Conservation (phyloP, 2,113 vertebrate species). For the Myotis davidii region DNA sequence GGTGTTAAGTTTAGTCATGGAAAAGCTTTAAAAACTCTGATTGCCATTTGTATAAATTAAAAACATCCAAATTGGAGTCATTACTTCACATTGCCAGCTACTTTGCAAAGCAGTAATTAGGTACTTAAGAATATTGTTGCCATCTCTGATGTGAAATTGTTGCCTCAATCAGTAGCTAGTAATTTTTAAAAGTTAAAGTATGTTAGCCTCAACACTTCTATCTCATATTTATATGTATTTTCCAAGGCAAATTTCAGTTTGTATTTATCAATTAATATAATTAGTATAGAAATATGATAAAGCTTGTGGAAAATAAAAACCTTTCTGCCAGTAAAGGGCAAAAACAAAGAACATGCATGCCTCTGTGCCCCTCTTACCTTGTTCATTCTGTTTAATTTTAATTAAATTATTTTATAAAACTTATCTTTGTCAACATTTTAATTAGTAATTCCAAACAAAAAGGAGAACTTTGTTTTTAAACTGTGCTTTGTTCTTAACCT, state of each 20-base stretch:
- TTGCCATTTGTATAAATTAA: background rate
- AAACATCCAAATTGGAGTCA: background rate
- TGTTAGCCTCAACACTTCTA: background rate
- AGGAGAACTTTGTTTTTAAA: background rate
- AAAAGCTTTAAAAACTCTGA: background rate
- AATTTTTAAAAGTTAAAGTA: background rate
- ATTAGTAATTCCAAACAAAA: constrained; percentile 43
- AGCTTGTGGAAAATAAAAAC: background rate
- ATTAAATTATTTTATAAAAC: constrained; percentile 45
- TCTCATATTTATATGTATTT: background rate
- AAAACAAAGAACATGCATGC: background rate
- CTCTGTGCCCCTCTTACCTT: background rate
- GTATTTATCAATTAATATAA: constrained; percentile 24
- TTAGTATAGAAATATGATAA: constrained; percentile 14
- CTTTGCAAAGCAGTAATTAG: constrained; percentile 25
- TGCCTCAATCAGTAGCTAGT: background rate
- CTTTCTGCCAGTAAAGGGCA: background rate
- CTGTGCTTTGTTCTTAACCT: constrained; percentile 39
- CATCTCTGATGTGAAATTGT: background rate
- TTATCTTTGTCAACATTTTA: background rate
- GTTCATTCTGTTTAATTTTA: constrained; percentile 44
- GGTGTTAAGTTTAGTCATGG: background rate
- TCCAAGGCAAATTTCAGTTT: constrained; percentile 17
- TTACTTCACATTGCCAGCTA: background rate
- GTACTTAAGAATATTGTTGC: constrained; percentile 8